Conservation (phyloP, 2,888 invertebrate species). For the Apoderus coryli region DNA sequence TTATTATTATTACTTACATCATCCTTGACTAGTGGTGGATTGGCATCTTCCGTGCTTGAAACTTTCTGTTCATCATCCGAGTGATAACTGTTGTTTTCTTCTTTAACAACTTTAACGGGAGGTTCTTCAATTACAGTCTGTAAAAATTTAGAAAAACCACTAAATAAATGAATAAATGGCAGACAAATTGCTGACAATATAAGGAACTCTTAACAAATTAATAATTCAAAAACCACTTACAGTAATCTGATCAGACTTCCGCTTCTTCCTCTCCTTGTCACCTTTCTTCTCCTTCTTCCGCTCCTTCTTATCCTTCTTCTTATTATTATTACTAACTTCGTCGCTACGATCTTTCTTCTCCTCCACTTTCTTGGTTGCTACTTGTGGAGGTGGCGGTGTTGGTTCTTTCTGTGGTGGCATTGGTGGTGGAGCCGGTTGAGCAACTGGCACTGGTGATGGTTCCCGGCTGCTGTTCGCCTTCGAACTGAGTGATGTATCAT, state of each 20-base stretch:
- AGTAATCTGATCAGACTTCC: constrained; percentile 36
- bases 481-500: constrained; percentile 28
- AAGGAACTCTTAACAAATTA: too few species aligned
- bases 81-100: constrained; percentile 28
- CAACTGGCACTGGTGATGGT: constrained; percentile 18
- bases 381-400: constrained; percentile 36
- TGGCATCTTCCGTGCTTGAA: constrained; percentile 20
- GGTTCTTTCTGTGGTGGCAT: constrained; percentile 15
- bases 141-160: too few species aligned
- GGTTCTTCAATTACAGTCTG: constrained; percentile 28
- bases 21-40: constrained; percentile 16
- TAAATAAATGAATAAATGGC: too few species aligned
- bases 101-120: constrained; percentile 32
- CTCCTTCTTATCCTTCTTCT: constrained; percentile 40
- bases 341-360: too few species aligned
- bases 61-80: constrained; percentile 24
- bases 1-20: constrained; percentile 20
- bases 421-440: constrained; percentile 13
- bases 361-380: constrained; percentile 31
- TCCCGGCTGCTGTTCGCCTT: constrained; percentile 24
- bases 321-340: too few species aligned
- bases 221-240: too few species aligned
- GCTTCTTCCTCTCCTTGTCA: constrained; percentile 49
- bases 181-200: too few species aligned
- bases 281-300: constrained; percentile 34